phyloP scores from a whole-genome alignment of 2,113 vertebrate species.

The Strix uralensis region DNA sequence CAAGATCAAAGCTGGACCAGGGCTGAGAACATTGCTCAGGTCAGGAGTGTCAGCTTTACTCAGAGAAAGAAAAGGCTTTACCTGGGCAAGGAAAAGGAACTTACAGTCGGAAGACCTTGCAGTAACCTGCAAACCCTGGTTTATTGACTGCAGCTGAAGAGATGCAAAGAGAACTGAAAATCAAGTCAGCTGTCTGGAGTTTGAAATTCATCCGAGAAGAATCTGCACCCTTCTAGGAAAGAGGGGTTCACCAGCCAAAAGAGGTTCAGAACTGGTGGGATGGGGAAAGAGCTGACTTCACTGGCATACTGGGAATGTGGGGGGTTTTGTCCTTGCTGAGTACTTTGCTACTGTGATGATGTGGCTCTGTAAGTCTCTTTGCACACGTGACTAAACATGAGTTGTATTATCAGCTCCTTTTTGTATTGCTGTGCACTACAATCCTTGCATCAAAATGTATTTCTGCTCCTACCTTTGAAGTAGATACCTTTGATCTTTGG shows the following conservation, averaged over 20 bases:
- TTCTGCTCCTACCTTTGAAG: conserved; percentile 42
- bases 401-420: background rate
- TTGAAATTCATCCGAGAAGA: background rate
- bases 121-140: background rate
- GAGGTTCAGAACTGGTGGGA: background rate
- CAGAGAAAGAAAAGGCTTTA: background rate
- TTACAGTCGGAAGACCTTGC: background rate
- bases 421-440: background rate
- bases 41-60: background rate
- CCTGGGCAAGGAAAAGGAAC: background rate
- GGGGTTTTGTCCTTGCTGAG: background rate
- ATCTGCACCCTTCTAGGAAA: background rate
- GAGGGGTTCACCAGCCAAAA: background rate
- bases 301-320: background rate
- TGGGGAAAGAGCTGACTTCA: background rate
- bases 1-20: background rate
- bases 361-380: background rate
- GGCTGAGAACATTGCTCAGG: background rate
- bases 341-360: background rate
- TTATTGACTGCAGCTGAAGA: background rate
- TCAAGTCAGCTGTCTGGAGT: background rate
- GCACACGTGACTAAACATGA: background rate
- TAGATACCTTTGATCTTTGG: conserved; percentile 42
- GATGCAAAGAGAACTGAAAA: background rate
- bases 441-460: background rate